Evolutionary conservation across 1,140 invertebrate genomes (phyloP), one percentile per base, ranked within the genome.

Genomic region (Drosophila nannoptera): DNA sequence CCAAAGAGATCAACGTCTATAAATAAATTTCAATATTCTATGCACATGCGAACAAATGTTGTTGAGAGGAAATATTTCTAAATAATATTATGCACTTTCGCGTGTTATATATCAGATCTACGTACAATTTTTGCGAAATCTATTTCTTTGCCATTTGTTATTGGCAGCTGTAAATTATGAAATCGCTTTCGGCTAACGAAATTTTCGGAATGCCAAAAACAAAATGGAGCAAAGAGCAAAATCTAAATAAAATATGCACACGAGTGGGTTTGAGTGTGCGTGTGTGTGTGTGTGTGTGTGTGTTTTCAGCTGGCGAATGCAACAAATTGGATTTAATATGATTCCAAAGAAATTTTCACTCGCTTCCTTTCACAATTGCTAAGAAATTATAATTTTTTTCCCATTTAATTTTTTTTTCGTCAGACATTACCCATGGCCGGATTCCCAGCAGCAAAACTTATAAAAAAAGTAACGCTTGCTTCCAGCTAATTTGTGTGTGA

Each of bases 1-100:
- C 80, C 80, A 76, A 12, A 35, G 38, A 69, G 46, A 56, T 73
- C 33, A 38, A 78, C 59, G 54, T 78, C 54, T 71, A 67, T 55
- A 67, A 70, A 71, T 66, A 78, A 55, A 40, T 58, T 22, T 52
- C 16, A 38, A 74, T 61, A 78, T 43, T 48, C 38, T 74, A 63
- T 59, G 60, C 65, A 54, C 35, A 65, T 49, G 33, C 42, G 31
- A n/a, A 4, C 58, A 14, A 45, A 49, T 36, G 31, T 14, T 53
- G 60, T 35, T 22, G 35, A n/a, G 29, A 46, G 33, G 6, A 32
- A 52, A 42, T 69, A n/a, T 69, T 35, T 38, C 46, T 38, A 40
- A 55, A 67, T 54, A 60, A 22, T 31, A 60, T 65, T 56, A 53
- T 61, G 65, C 48, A 62, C 58, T 46, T 36, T 7, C 29, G 12